Percentiles rank a stretch among this genome's conserved stretches.
phyloP scores from a whole-genome alignment of 2,888 invertebrate species.

The Apeira syringaria region DNA sequence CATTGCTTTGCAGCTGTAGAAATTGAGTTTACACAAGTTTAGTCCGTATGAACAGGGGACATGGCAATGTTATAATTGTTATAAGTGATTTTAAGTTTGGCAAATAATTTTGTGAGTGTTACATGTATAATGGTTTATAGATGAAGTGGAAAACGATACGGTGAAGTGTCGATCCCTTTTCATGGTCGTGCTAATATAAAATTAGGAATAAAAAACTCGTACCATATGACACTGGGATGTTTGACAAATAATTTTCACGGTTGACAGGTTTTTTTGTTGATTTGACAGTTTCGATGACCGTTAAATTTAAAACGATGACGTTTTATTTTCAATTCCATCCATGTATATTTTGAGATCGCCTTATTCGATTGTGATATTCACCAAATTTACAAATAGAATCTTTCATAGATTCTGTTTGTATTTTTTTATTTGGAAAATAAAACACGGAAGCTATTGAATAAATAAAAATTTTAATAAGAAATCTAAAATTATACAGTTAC shows the following conservation, averaged over 20 bases:
- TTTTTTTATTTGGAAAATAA: no score
- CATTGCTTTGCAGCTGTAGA: conserved; percentile 25
- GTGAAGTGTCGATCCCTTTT: conserved; percentile 76
- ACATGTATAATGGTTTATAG: conserved; percentile 60
- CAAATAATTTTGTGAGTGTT: conserved; percentile 40
- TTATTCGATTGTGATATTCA: no score
- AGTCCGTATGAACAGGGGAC: conserved; percentile 21
- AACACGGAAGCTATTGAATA: no score
- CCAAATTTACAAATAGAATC: no score
- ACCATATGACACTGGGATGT: conserved; percentile 41
- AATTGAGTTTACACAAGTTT: conserved; percentile 27
- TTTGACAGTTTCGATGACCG: conserved; percentile 37
- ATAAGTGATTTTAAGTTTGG: conserved; percentile 31
- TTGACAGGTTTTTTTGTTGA: conserved; percentile 37
- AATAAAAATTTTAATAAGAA: no score
- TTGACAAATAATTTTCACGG: conserved; percentile 55
- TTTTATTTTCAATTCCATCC: no score
- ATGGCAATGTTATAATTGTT: conserved; percentile 19
- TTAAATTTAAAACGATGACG: conserved; percentile 40
- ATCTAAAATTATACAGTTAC: no score
- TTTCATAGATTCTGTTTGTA: no score
- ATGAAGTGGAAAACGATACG: conserved; percentile 80
- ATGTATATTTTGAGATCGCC: no score
- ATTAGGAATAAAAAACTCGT: conserved; percentile 63
- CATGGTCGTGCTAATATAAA: conserved; percentile 72